These are phyloP conservation scores for Aphidoletes aphidimyza DNA, from an alignment of 2,888 invertebrate species.

Conservation along the genomic window DNA sequence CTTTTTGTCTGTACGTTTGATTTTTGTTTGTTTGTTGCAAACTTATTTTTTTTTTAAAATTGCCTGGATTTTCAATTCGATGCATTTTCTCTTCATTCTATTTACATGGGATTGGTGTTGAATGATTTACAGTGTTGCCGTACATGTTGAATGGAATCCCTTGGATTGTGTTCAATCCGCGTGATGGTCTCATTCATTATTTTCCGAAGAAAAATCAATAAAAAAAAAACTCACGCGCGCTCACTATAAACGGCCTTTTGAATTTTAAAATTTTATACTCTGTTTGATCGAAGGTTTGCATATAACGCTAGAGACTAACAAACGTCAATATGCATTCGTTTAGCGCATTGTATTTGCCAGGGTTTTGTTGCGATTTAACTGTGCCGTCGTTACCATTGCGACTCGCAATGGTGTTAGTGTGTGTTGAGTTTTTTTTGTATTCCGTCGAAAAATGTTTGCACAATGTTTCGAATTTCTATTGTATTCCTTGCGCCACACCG, in stretches of 20 bases:
- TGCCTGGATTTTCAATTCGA: too few species aligned
- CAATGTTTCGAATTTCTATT: not conserved
- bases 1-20: too few species aligned
- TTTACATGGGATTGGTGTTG: too few species aligned
- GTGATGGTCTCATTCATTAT: not conserved
- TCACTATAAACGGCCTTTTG: not conserved
- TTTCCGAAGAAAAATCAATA: not conserved
- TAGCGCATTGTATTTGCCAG: not conserved
- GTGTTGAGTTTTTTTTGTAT: not conserved
- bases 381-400: not conserved
- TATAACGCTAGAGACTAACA: not conserved
- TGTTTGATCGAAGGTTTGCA: too few species aligned
- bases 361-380: not conserved
- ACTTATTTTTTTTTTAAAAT: too few species aligned
- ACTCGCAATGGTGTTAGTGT: not conserved
- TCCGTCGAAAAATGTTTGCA: constrained; percentile 20
- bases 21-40: too few species aligned
- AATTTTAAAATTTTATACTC: not conserved
- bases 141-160: too few species aligned
- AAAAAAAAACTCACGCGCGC: not conserved
- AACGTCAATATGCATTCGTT: not conserved
- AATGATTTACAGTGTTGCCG: too few species aligned
- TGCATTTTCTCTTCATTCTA: too few species aligned
- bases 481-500: not conserved
- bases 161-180: not conserved